A percentile compares a stretch with the other conserved stretches of the same genome.
These are phyloP conservation scores for Agrypnus murinus DNA, from an alignment of 2,888 invertebrate species.

Conservation along the genomic window DNA sequence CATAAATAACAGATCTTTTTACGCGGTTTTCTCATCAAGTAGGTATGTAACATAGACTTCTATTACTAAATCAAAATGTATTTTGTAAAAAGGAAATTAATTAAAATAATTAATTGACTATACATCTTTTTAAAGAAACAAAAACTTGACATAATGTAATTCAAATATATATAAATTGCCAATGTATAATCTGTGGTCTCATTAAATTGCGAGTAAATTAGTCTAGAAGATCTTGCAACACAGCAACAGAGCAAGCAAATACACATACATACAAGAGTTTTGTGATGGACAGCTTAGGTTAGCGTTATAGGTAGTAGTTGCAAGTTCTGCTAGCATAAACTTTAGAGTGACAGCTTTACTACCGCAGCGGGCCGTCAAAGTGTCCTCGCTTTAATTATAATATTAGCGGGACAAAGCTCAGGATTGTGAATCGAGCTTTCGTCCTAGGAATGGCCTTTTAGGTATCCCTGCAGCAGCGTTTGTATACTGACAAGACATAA, in stretches of 20 bases:
- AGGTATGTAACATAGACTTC: no score
- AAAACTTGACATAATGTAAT: no score
- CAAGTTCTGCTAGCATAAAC: constrained; percentile 56
- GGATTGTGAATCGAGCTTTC: constrained; percentile 57
- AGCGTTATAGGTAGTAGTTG: constrained; percentile 50
- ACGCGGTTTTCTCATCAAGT: no score
- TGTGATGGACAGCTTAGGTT: constrained; percentile 36
- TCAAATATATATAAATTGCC: no score
- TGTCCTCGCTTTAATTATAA: constrained; percentile 67
- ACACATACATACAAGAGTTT: constrained; percentile 14
- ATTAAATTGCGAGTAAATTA: constrained; percentile 18
- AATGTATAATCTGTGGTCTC: neutral
- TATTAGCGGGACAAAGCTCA: constrained; percentile 65
- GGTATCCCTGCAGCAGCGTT: constrained; percentile 54
- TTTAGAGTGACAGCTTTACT: constrained; percentile 65
- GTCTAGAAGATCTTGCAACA: neutral
- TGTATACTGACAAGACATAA: constrained; percentile 64
- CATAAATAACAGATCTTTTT: no score
- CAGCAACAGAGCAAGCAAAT: no score
- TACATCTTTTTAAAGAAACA: no score
- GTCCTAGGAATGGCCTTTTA: constrained; percentile 59
- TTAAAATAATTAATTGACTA: no score
- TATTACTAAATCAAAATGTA: no score
- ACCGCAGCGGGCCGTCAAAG: constrained; percentile 64
- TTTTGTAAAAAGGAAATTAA: no score